These are phyloP conservation scores for Acanthosepion esculentum DNA, from an alignment of 2,888 invertebrate species.

Conservation along the genomic window DNA sequence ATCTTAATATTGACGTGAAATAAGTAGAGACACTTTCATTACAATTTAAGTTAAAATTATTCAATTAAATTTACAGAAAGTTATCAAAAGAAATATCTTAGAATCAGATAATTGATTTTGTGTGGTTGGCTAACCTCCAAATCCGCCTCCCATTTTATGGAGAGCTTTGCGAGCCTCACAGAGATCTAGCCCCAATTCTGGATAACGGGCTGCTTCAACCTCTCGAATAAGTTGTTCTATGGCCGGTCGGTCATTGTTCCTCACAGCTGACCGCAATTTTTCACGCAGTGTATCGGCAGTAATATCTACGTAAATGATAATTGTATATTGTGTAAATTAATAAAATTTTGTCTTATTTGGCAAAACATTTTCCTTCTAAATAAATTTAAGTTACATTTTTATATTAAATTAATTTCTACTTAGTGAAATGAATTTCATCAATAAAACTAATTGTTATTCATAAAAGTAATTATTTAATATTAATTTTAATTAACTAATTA, in stretches of 20 bases:
- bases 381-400: no score
- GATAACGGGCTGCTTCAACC: neutral
- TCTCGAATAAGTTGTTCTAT: neutral
- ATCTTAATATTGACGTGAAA: neutral
- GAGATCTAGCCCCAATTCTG: slow-evolving; percentile 4
- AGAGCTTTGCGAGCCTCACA: slow-evolving; percentile 4
- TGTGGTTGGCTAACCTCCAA: slow-evolving; percentile 38
- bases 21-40: neutral
- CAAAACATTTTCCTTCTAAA: no score
- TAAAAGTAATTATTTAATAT: no score
- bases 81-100: neutral
- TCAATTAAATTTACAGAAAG: neutral
- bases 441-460: no score
- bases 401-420: no score
- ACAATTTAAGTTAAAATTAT: neutral
- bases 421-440: no score
- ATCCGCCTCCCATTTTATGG: slow-evolving; percentile 16
- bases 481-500: no score
- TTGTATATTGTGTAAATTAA: neutral
- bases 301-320: neutral
- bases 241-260: neutral
- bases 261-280: neutral
- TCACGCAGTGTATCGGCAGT: neutral
- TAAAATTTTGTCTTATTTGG: no score
- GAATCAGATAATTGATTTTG: neutral